A percentile compares a stretch with the other conserved stretches of the same genome.
Conservation (phyloP, 1,140 invertebrate genomes). For the Drosophila rufa region DNA sequence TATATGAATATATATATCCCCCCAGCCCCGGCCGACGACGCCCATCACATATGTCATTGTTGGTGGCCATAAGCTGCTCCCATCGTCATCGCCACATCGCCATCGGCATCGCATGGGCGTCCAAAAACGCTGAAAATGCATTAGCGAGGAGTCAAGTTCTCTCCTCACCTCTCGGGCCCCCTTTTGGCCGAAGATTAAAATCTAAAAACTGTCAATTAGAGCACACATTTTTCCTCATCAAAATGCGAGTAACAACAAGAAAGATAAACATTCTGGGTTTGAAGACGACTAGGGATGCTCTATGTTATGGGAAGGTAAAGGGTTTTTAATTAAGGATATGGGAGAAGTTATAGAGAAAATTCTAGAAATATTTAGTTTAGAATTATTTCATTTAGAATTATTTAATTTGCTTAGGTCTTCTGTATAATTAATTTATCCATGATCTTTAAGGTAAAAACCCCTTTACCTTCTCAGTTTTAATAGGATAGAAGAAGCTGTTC, state of each 20-base stretch:
- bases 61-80: constrained; percentile 79
- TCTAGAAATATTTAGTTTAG: too few relatives aligned
- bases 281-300: constrained; percentile 7
- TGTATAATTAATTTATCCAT: too few relatives aligned
- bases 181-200: constrained; percentile 72
- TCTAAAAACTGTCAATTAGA: constrained; percentile 84
- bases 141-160: constrained; percentile 74
- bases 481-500: too few relatives aligned
- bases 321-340: background rate
- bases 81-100: constrained; percentile 46
- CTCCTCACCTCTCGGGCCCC: constrained; percentile 24
- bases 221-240: constrained; percentile 83
- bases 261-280: background rate
- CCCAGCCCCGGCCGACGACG: background rate
- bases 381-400: background rate
- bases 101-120: constrained; percentile 69
- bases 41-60: constrained; percentile 71
- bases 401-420: too few relatives aligned
- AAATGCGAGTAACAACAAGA: constrained; percentile 64
- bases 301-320: background rate
- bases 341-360: background rate
- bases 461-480: too few relatives aligned
- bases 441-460: too few relatives aligned
- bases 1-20: constrained; percentile 53
- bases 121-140: constrained; percentile 78